Conservation (phyloP, 2,113 vertebrate species). For the Microcebus jonahi region DNA sequence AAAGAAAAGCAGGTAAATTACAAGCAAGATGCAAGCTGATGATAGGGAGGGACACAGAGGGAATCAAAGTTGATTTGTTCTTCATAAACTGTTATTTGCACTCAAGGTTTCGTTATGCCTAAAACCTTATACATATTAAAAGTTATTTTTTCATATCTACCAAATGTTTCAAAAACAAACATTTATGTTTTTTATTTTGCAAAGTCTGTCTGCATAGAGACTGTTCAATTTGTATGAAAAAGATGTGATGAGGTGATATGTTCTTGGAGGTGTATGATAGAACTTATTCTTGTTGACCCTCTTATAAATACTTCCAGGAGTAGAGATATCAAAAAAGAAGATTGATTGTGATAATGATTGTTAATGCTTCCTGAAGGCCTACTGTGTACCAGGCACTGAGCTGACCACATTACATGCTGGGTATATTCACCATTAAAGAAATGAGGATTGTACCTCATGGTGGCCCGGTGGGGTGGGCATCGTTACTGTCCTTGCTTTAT, state of each 20-base stretch:
- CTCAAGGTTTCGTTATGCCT: neutral
- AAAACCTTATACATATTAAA: neutral
- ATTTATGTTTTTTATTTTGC: neutral
- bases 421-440: neutral
- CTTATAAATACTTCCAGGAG: neutral
- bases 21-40: neutral
- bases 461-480: rapidly evolving
- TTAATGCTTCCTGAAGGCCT: neutral
- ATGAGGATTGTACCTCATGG: neutral
- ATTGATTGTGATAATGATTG: neutral
- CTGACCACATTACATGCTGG: neutral
- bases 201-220: neutral
- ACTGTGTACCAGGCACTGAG: neutral
- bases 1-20: neutral
- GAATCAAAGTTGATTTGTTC: neutral
- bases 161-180: neutral
- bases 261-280: neutral
- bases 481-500: neutral
- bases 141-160: neutral
- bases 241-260: neutral
- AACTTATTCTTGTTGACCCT: neutral
- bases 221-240: neutral
- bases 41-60: neutral
- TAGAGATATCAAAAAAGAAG: neutral
- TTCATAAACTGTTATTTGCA: neutral